Conservation (phyloP, 2,797 vertebrate species). For the Fistularia commersonii region DNA sequence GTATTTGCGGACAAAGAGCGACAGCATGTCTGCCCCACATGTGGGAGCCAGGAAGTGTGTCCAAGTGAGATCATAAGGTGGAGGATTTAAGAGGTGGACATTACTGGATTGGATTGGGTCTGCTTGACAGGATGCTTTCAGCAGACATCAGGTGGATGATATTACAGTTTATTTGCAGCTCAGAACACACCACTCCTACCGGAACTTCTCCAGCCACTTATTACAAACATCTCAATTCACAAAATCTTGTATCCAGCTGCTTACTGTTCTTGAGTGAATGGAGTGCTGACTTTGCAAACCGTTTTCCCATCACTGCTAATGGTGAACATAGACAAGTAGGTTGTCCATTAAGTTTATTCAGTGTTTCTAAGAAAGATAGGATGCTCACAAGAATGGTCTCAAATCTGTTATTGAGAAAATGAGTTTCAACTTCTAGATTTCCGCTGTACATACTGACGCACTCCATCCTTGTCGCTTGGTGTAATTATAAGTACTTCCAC, state of each 20-base stretch:
- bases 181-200: conserved; percentile 12
- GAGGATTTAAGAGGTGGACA: conserved; percentile 11
- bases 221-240: conserved; percentile 10
- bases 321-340: conserved; percentile 6
- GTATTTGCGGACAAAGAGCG: conserved; percentile 23
- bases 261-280: not conserved
- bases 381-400: not conserved
- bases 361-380: conserved; percentile 5
- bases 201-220: conserved; percentile 20
- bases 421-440: conserved; percentile 29
- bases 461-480: not conserved
- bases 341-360: conserved; percentile 29
- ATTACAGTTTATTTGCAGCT: conserved; percentile 12
- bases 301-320: conserved; percentile 48
- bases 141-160: conserved; percentile 11
- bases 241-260: too few relatives aligned
- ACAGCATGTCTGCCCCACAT: conserved; percentile 33
- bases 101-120: not conserved
- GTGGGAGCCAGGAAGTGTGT: conserved; percentile 34
- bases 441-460: conserved; percentile 3
- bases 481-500: conserved; percentile 40
- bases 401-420: too few relatives aligned
- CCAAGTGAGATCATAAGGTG: not conserved
- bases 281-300: conserved; percentile 39
- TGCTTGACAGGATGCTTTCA: conserved; percentile 25